These are phyloP conservation scores for Chelon auratus DNA, from an alignment of 2,797 vertebrate species.

Conservation along the genomic window DNA sequence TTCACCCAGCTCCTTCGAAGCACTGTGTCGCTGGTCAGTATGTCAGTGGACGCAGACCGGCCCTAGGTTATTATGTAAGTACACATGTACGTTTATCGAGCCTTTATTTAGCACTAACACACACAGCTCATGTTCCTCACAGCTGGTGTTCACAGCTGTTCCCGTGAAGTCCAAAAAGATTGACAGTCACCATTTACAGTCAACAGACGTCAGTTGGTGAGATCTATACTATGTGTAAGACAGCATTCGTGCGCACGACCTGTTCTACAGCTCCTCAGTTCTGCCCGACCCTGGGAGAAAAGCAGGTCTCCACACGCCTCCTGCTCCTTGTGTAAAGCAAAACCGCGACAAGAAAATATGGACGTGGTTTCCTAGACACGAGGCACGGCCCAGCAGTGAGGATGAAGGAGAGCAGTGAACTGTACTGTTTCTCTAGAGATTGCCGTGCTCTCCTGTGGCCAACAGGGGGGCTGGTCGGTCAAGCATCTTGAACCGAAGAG, in stretches of 20 bases:
- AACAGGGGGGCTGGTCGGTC: constrained; percentile 32
- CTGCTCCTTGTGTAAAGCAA: constrained; percentile 6
- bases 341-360: constrained; percentile 6
- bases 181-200: constrained; percentile 29
- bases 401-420: neutral
- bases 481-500: neutral
- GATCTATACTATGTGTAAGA: too few relatives aligned
- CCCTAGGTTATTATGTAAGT: constrained; percentile 57
- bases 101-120: constrained; percentile 48
- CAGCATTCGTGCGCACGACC: too few relatives aligned
- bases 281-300: constrained; percentile 13
- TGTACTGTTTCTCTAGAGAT: neutral
- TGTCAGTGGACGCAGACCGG: constrained; percentile 40
- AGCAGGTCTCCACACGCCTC: constrained; percentile 13
- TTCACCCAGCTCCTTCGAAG: constrained; percentile 23
- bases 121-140: constrained; percentile 30
- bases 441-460: constrained; percentile 31
- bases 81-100: constrained; percentile 37
- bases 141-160: constrained; percentile 60
- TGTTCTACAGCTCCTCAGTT: constrained; percentile 1
- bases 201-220: too few relatives aligned
- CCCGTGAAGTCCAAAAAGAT: constrained; percentile 17
- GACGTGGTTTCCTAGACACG: neutral
- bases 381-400: neutral
- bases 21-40: constrained; percentile 51